Evolutionary conservation across 2,113 vertebrate species (phyloP).

Genomic region (Perca fluviatilis): DNA sequence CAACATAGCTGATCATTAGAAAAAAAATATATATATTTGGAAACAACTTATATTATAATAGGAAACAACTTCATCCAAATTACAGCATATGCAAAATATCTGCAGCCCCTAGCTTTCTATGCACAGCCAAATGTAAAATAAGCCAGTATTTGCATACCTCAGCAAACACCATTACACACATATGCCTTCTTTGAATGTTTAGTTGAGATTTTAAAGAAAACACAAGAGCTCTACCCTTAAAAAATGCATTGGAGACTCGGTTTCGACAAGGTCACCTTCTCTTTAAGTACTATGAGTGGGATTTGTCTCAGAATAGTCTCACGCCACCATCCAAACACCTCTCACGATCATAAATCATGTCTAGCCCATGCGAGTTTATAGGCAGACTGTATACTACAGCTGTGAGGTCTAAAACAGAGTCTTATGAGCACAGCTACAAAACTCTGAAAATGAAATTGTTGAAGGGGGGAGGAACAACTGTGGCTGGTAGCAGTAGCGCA

Average conservation of each 20-base stretch:
- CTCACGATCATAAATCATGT: constrained; percentile 42
- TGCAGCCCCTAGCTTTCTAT: constrained; percentile 11
- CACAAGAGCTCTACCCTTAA: neutral
- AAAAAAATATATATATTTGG: constrained; percentile 1
- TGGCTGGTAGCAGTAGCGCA: constrained; percentile 22
- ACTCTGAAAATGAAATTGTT: constrained; percentile 23
- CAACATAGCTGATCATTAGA: constrained; percentile 10
- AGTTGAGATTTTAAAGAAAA: constrained; percentile 9
- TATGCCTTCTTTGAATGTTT: constrained; percentile 2
- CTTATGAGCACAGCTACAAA: constrained; percentile 22
- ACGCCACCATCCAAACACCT: constrained; percentile 3
- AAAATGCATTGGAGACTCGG: neutral
- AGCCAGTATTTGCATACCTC: constrained; percentile 8
- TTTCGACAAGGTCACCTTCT: constrained; percentile 38
- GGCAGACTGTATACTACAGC: constrained; percentile 12
- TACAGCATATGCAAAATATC: constrained; percentile 27
- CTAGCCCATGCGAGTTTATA: constrained; percentile 16
- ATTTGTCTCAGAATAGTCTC: constrained; percentile 33
- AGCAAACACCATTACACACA: constrained; percentile 7
- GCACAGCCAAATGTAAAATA: constrained; percentile 25
- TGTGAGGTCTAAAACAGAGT: constrained; percentile 22
- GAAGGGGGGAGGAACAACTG: neutral
- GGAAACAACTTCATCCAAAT: constrained; percentile 28
- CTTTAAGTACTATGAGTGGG: constrained; percentile 11
- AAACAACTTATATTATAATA: constrained; percentile 40